These are phyloP conservation scores for Ceyx melanurus DNA, from an alignment of 2,113 vertebrate genomes.

Conservation along the genomic window DNA sequence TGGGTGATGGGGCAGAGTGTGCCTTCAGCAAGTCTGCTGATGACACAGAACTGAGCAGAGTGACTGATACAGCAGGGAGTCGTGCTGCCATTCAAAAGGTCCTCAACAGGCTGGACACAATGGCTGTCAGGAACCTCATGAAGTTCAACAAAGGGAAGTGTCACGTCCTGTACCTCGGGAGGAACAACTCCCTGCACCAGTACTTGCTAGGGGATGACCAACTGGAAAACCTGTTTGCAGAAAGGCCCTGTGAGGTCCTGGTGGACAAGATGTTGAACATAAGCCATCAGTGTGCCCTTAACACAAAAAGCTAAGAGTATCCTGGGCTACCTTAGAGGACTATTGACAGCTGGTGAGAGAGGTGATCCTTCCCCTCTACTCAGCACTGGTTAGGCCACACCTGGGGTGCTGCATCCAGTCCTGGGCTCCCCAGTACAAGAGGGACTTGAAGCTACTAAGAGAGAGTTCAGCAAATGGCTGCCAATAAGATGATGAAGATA, in stretches of 20 bases:
- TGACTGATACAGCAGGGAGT: not conserved
- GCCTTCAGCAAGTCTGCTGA: too few species aligned
- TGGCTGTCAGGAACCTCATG: not conserved
- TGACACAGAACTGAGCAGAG: too few species aligned
- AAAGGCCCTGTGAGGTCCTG: not conserved
- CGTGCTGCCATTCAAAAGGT: rapidly evolving
- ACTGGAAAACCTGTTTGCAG: not conserved
- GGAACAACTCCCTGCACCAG: not conserved
- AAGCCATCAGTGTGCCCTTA: not conserved
- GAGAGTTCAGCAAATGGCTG: not conserved
- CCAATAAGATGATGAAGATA: not conserved
- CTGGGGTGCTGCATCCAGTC: rapidly evolving
- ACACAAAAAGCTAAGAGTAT: not conserved
- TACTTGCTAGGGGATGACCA: not conserved
- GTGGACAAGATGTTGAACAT: not conserved
- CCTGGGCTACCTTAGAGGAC: too few species aligned
- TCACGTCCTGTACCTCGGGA: not conserved
- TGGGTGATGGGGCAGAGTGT: too few species aligned
- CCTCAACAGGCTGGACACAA: not conserved
- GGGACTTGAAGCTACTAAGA: not conserved
- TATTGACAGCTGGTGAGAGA: too few species aligned
- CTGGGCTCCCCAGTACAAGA: not conserved
- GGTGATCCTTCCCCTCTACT: too few species aligned
- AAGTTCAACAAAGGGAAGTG: not conserved
- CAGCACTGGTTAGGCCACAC: too few species aligned